Conservation (phyloP, 2,888 invertebrate species). For the Megamerina dolium region DNA sequence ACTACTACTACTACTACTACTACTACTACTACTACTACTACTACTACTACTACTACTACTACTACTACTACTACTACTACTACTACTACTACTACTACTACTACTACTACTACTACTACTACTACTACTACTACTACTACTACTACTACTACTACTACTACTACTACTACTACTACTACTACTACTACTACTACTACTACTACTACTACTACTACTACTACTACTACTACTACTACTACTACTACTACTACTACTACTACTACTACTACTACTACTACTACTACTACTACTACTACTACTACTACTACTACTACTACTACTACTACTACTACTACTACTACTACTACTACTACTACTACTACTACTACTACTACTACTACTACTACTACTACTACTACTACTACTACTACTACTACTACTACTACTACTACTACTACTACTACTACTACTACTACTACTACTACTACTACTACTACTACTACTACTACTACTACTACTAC, state of each 20-base stretch:
- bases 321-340: background rate
- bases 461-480: background rate
- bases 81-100: constrained; percentile 1
- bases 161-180: background rate
- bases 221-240: background rate
- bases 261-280: background rate
- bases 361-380: background rate
- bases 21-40: constrained; percentile 3
- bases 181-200: background rate
- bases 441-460: background rate
- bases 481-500: background rate
- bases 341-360: background rate
- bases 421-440: background rate
- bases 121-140: constrained; percentile 2
- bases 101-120: constrained; percentile 1
- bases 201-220: background rate
- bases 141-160: constrained; percentile 1
- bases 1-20: constrained; percentile 1
- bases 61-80: background rate
- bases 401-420: background rate
- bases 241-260: background rate
- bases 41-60: constrained; percentile 1
- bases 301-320: background rate
- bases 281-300: background rate
- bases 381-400: background rate